Conservation (phyloP, 2,797 vertebrate species). For the Kryptopterus vitreolus region DNA sequence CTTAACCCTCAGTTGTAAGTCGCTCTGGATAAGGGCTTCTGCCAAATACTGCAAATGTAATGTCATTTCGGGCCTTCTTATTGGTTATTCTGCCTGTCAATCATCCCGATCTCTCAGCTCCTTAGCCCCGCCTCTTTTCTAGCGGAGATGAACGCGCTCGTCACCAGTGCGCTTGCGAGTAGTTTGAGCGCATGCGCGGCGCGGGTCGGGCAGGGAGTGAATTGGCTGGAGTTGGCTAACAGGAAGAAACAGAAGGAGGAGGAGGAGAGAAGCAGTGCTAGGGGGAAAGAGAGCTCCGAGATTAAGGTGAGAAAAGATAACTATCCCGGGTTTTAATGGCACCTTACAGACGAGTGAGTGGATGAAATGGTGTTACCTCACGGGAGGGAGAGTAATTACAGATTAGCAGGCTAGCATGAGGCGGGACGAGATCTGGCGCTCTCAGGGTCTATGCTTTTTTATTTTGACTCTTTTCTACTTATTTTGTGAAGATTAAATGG, state of each 20-base stretch:
- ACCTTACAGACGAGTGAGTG: not conserved
- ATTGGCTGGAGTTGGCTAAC: slow-evolving; percentile 1
- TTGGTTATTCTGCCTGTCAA: not conserved
- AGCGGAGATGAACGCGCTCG: fast-evolving
- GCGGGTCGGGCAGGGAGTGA: not conserved
- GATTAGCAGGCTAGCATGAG: slow-evolving; percentile 13
- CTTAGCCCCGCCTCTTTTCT: not conserved
- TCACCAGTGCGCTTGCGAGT: not conserved
- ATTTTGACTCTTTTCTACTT: not conserved
- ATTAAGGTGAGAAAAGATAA: not conserved
- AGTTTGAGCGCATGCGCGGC: not conserved
- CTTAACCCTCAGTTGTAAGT: too few relatives aligned
- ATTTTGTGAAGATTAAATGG: not conserved
- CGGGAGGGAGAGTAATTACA: not conserved
- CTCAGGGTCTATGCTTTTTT: not conserved
- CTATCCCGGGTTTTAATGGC: not conserved
- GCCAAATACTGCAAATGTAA: too few relatives aligned
- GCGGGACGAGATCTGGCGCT: not conserved
- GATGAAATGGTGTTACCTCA: not conserved
- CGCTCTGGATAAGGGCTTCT: too few relatives aligned
- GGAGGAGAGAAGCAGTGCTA: not conserved
- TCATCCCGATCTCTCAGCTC: not conserved
- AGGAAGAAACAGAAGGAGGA: not conserved
- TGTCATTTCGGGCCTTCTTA: not conserved
- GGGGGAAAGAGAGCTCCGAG: not conserved